Evolutionary conservation across 2,797 vertebrate species (phyloP).

Genomic region (Lates japonicus): DNA sequence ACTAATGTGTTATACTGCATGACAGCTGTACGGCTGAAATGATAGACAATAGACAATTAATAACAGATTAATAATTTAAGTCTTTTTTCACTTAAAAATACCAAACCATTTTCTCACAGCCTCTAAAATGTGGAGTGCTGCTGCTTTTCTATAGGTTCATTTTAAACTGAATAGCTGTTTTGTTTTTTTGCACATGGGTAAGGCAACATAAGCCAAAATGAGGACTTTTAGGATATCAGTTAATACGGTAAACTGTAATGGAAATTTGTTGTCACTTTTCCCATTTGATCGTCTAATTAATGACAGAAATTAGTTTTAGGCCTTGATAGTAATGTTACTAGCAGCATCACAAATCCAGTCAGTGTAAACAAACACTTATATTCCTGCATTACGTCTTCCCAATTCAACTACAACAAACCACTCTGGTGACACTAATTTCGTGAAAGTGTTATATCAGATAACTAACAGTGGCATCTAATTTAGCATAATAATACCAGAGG

Average conservation of each 20-base stretch:
- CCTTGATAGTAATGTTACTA: neutral
- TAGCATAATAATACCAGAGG: constrained; percentile 4
- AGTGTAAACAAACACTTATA: constrained; percentile 22
- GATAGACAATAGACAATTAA: neutral
- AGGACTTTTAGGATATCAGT: neutral
- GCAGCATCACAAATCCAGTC: neutral
- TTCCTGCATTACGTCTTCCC: constrained; percentile 1
- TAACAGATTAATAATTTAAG: neutral
- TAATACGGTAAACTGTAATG: neutral
- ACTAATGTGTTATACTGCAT: neutral
- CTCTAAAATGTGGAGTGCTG: neutral
- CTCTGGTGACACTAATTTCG: neutral
- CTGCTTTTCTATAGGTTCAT: neutral
- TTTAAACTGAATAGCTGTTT: neutral
- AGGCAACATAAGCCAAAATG: neutral
- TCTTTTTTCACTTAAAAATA: neutral
- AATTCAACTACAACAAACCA: neutral
- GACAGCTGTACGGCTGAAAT: neutral
- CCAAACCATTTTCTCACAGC: neutral
- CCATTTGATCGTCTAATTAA: neutral
- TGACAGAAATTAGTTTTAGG: neutral
- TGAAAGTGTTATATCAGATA: constrained; percentile 10
- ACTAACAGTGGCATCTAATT: constrained; percentile 23
- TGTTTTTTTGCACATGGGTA: neutral
- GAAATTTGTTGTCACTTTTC: neutral